Conservation (phyloP, 1,140 invertebrate genomes). For the Leptinotarsa texana region DNA sequence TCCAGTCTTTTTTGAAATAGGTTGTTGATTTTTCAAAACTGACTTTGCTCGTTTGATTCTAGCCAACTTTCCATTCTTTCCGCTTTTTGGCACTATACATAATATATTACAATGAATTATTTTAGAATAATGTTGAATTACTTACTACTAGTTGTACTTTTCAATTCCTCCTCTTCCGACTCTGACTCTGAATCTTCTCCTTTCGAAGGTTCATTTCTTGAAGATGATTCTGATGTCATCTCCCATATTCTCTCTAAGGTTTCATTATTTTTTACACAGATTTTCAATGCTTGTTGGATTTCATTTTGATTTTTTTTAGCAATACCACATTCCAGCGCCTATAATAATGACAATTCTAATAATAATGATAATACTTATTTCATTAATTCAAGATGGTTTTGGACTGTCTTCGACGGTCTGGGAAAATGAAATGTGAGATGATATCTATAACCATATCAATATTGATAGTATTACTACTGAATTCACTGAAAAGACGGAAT, state of each 20-base stretch:
- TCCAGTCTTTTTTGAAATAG: background rate
- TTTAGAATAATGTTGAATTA: no score
- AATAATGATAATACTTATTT: no score
- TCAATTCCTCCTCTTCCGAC: background rate
- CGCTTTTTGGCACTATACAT: background rate
- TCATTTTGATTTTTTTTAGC: conserved; percentile 35
- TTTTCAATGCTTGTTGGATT: conserved; percentile 33
- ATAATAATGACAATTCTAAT: conserved; percentile 10
- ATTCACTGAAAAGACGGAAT: no score
- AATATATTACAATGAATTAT: no score
- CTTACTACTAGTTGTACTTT: background rate
- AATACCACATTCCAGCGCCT: conserved; percentile 50
- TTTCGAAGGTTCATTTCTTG: background rate
- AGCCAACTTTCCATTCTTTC: background rate
- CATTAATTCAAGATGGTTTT: no score
- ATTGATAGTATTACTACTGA: no score
- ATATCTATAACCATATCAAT: no score
- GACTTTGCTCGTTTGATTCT: conserved; percentile 13
- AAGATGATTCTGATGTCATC: conserved; percentile 10
- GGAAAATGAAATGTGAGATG: no score
- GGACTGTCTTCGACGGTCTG: no score
- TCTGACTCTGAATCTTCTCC: background rate
- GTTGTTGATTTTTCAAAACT: background rate
- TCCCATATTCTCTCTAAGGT: conserved; percentile 39
- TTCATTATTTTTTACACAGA: conserved; percentile 39